Conservation (phyloP, 2,797 vertebrate species). For the Neosalanx taihuensis region DNA sequence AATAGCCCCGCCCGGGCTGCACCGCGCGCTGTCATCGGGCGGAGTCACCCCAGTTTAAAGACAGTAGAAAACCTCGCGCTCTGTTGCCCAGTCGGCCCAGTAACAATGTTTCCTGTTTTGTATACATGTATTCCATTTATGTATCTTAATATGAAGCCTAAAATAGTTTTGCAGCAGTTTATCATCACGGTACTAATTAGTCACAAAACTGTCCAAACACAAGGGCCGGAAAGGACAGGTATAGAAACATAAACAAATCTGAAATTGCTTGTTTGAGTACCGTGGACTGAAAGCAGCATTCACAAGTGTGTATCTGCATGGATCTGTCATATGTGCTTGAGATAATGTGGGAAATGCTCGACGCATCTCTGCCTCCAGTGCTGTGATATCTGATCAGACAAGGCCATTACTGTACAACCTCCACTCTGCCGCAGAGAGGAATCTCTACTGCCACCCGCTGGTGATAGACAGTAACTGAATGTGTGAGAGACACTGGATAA, state of each 20-base stretch:
- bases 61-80: not conserved
- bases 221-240: too few species aligned
- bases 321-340: not conserved
- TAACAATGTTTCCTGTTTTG: not conserved
- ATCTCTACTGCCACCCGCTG: constrained; percentile 18
- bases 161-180: too few species aligned
- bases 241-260: too few species aligned
- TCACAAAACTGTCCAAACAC: too few species aligned
- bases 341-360: constrained; percentile 14
- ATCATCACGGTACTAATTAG: too few species aligned
- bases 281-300: not conserved
- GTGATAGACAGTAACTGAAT: constrained; percentile 13
- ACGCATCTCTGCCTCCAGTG: constrained; percentile 15
- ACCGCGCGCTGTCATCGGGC: constrained; percentile 17
- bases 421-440: not conserved
- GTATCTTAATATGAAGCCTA: too few species aligned
- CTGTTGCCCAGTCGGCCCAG: not conserved
- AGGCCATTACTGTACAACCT: constrained; percentile 12
- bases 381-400: constrained; percentile 14
- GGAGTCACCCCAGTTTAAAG: constrained; percentile 11
- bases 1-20: constrained; percentile 48
- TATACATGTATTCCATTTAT: too few species aligned
- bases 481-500: constrained; percentile 16
- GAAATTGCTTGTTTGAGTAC: too few species aligned
- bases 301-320: not conserved